Percentiles rank a stretch among this genome's conserved stretches.
phyloP scores from a whole-genome alignment of 2,797 vertebrate genomes.

The Xiphorhynchus erythropygius region DNA sequence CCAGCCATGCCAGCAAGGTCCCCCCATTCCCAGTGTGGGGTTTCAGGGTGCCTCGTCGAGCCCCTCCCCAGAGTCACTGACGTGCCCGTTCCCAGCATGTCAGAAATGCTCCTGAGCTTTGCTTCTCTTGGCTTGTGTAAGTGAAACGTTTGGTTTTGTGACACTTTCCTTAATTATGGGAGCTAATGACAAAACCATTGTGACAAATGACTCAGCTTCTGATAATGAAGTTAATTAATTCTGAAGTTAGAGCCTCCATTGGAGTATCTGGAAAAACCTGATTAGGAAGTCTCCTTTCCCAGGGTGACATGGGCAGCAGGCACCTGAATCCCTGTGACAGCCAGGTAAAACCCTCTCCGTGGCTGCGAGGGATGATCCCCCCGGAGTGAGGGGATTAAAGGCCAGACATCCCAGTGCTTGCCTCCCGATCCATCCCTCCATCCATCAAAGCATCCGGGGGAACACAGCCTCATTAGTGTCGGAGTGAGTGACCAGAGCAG shows the following conservation, averaged over 20 bases:
- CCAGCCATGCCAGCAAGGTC: rapidly evolving
- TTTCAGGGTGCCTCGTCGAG: rapidly evolving
- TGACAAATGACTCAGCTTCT: constrained; percentile 71
- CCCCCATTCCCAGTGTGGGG: rapidly evolving
- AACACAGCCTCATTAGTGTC: constrained; percentile 48
- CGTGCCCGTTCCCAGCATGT: rapidly evolving
- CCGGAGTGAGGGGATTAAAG: background rate
- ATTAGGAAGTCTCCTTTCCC: background rate
- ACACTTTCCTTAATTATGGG: constrained; percentile 63
- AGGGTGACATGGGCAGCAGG: background rate
- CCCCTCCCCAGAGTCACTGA: background rate
- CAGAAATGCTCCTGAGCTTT: background rate
- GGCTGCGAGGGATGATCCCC: rapidly evolving
- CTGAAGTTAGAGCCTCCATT: constrained; percentile 15
- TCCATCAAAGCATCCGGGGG: constrained; percentile 44
- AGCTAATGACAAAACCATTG: constrained; percentile 67
- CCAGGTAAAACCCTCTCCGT: background rate
- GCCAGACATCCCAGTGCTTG: background rate
- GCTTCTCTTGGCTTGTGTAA: background rate
- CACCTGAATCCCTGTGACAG: background rate
- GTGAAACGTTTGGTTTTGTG: constrained; percentile 58
- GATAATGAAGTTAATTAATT: constrained; percentile 59
- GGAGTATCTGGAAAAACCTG: background rate
- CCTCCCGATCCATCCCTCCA: background rate
- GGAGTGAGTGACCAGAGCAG: constrained; percentile 56